Base-by-base conservation (phyloP, 2,888 invertebrate species). In the Beris morrisii region DNA sequence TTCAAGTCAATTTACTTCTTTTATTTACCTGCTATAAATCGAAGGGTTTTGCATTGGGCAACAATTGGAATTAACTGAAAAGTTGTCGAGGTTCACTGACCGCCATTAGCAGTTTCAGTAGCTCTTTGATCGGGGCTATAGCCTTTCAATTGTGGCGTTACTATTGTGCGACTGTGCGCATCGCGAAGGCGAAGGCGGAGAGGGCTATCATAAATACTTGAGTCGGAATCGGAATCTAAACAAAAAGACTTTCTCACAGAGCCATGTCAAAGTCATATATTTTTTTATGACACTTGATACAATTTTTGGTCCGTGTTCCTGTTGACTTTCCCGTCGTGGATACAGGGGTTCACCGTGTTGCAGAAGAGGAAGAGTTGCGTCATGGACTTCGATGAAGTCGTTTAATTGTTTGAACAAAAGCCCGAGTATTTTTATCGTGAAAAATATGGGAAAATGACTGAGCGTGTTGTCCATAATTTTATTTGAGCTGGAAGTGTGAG, bases 401-500 rank as follows among this genome's bases (percentile, higher is more conserved):
- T 57, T 44, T 57, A 44, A 44, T 44, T 57, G 57, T 44, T 53
- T 53, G 53, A 53, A 53, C 53, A 53, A 30, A 30, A 53, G 53
- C 30, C 53, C 31, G 28, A 53, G 53, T n/a, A 9, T 28, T 30
- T 30, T 30, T 30, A n/a, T 12, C 31, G 44, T 38, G 43, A 57
- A 57, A 44, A 28, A 43, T 22, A 57, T 57, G 44, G 57, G 57
- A 57, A 57, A 38, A 7, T 38, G 38, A 38, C 38, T 38, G 5
- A 38, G 44, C 57, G 57, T 31, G 43, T 57, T 57, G 43, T 44
- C 44, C 28, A 44, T 44, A 44, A 43, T 44, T 57, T 44, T 57
- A 31, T 57, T 57, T 57, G 28, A 57, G 44, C 44, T 57, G 44
- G 57, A 57, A 57, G 57, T 57, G 57, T 57, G 57, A 57, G 57